A percentile compares a stretch with the other conserved stretches of the same genome.
Evolutionary conservation across 2,888 invertebrate species (phyloP).

Genomic region (Epistrophella euchroma): DNA sequence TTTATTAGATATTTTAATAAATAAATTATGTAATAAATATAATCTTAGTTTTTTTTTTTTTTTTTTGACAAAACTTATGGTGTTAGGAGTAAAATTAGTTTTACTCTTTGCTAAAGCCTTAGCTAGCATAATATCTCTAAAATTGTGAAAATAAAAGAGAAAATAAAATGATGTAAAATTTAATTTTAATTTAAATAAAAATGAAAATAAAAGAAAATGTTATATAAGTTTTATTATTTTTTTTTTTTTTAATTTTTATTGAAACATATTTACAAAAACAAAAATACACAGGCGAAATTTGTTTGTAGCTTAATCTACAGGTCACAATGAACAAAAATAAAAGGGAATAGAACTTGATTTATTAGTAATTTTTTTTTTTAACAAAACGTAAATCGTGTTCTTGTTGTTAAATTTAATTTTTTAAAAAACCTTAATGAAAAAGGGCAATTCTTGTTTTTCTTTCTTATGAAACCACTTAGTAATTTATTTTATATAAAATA

Average conservation of each 20-base stretch:
- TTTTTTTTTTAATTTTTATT: conserved; percentile 35
- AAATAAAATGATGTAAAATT: conserved; percentile 29
- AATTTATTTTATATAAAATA: conserved; percentile 7
- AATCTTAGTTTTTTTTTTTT: conserved; percentile 58
- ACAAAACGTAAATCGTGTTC: background rate
- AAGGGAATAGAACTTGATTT: background rate
- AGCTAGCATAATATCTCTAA: conserved; percentile 52
- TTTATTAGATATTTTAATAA: conserved; percentile 51
- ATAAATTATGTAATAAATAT: conserved; percentile 32
- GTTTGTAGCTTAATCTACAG: background rate
- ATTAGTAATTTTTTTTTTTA: background rate
- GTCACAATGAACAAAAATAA: background rate
- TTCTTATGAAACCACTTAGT: conserved; percentile 42
- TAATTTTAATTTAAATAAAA: conserved; percentile 52
- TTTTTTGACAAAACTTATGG: conserved; percentile 49
- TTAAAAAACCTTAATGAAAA: too few species aligned
- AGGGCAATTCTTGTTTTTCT: too few species aligned
- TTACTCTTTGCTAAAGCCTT: conserved; percentile 49
- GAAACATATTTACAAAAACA: conserved; percentile 61
- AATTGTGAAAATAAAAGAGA: conserved; percentile 27
- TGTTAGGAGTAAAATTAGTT: conserved; percentile 47
- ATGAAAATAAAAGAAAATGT: conserved; percentile 43
- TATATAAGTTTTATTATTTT: conserved; percentile 1
- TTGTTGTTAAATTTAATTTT: conserved; percentile 6
- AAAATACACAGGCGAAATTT: conserved; percentile 27